These are phyloP conservation scores for Triplophysa bombifrons DNA, from an alignment of 2,797 vertebrate genomes.

Conservation along the genomic window DNA sequence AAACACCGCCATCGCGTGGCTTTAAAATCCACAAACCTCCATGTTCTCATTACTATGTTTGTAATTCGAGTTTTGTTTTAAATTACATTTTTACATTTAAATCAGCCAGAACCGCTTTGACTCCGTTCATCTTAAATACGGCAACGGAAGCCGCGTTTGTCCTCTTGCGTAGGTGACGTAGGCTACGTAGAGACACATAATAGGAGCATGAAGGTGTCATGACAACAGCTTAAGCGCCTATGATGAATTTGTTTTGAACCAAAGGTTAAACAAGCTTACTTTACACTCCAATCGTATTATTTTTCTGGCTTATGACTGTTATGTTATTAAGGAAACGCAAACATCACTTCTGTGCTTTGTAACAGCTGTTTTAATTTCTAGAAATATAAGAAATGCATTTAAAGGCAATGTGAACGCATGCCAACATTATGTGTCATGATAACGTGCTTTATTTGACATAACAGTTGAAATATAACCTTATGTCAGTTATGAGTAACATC, in stretches of 20 bases:
- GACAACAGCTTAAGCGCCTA: no score
- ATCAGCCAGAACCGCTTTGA: no score
- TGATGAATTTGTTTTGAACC: no score
- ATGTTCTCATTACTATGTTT: neutral
- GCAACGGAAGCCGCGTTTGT: no score
- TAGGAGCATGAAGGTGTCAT: no score
- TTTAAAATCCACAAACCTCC: neutral
- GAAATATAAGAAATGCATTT: neutral
- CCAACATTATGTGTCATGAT: constrained; percentile 23
- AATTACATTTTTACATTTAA: no score
- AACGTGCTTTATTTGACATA: constrained; percentile 28
- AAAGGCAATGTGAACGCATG: neutral
- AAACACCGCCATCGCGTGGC: constrained; percentile 79
- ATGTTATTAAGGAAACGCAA: neutral
- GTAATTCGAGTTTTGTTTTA: neutral
- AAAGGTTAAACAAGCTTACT: no score
- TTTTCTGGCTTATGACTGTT: neutral
- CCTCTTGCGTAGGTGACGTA: no score
- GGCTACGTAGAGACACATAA: no score
- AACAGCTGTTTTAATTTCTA: neutral
- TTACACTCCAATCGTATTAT: neutral
- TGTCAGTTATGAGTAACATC: constrained; percentile 75
- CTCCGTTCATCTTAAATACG: no score
- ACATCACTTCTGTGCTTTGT: neutral
- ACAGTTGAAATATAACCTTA: constrained; percentile 54